Conservation (phyloP, 1,140 invertebrate species). For the Tyrophagus putrescentiae region DNA sequence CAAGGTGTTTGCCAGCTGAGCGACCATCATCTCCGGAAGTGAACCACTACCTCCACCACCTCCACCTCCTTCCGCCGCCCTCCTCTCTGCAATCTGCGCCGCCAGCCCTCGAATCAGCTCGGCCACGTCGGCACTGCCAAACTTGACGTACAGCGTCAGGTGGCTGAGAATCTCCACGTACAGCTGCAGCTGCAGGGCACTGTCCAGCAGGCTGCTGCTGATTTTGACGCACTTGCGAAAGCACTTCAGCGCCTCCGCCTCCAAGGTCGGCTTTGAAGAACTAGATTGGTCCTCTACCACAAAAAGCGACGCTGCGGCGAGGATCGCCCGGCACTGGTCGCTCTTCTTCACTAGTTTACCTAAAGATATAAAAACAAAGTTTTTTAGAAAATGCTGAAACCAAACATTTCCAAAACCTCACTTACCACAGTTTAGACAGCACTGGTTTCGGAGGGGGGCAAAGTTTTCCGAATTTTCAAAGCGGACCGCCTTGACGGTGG, state of each 20-base stretch:
- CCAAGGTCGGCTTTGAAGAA: conserved; percentile 1
- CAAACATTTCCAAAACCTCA: neutral
- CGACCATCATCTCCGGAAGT: neutral
- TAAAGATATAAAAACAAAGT: neutral
- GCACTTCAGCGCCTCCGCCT: conserved; percentile 15
- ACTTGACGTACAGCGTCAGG: conserved; percentile 18
- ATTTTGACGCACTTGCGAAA: conserved; percentile 22
- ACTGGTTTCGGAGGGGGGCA: conserved; percentile 86
- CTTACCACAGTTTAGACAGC: conserved; percentile 31
- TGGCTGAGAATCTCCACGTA: conserved; percentile 23
- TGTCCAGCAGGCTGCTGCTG: conserved; percentile 14
- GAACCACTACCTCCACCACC: no score
- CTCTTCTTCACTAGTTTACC: conserved; percentile 87
- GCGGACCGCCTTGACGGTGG: conserved; percentile 82
- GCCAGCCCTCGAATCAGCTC: conserved; percentile 7
- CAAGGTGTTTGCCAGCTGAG: neutral
- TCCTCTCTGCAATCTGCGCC: conserved; percentile 19
- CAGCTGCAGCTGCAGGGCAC: conserved; percentile 23
- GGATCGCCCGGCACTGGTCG: conserved; percentile 72
- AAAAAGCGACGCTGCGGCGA: conserved; percentile 30
- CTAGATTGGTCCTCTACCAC: no score
- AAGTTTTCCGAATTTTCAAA: conserved; percentile 92
- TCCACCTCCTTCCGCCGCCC: no score
- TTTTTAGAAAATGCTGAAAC: neutral
- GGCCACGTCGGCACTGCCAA: conserved; percentile 3